Percentiles rank a stretch among this genome's conserved stretches.
Evolutionary conservation across 2,113 vertebrate genomes (phyloP).

Genomic region (Coptodon rendalli): DNA sequence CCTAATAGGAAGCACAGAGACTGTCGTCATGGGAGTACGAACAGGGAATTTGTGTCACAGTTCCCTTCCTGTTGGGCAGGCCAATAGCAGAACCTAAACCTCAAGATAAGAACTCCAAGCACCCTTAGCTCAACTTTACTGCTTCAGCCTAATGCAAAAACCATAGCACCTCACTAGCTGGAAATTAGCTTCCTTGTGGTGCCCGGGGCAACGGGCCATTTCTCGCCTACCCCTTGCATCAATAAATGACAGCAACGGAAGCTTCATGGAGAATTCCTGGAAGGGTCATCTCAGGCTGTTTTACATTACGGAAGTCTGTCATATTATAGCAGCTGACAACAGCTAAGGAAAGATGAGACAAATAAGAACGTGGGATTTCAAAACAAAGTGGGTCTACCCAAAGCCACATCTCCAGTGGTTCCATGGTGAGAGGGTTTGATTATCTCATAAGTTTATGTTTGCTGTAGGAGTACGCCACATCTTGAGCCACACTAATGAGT

Average conservation of each 20-base stretch:
- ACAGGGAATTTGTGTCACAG: slow-evolving; percentile 52
- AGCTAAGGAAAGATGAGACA: slow-evolving; percentile 24
- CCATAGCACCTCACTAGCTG: slow-evolving; percentile 10
- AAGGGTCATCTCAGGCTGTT: slow-evolving; percentile 5
- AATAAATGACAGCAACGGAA: slow-evolving; percentile 39
- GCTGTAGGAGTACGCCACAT: neutral
- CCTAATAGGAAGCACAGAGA: slow-evolving; percentile 42
- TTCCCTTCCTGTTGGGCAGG: slow-evolving; percentile 48
- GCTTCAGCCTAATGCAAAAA: slow-evolving; percentile 16
- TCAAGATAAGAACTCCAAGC: slow-evolving; percentile 53
- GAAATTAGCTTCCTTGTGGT: slow-evolving; percentile 11
- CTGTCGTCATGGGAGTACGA: slow-evolving; percentile 60
- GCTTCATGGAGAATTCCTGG: slow-evolving; percentile 27
- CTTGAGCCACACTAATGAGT: slow-evolving; percentile 33
- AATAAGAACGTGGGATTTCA: slow-evolving; percentile 30
- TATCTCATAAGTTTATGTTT: slow-evolving; percentile 48
- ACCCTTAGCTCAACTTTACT: slow-evolving; percentile 19
- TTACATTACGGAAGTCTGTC: slow-evolving; percentile 10
- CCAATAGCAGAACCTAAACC: slow-evolving; percentile 16
- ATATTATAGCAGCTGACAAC: slow-evolving; percentile 8
- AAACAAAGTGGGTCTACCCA: slow-evolving; percentile 23
- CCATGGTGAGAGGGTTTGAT: slow-evolving; percentile 25
- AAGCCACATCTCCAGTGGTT: slow-evolving; percentile 19
- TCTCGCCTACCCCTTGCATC: slow-evolving; percentile 5
- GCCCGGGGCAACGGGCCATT: slow-evolving; percentile 11